Conservation (phyloP, 1,140 invertebrate species). For the Drosophila sechellia region DNA sequence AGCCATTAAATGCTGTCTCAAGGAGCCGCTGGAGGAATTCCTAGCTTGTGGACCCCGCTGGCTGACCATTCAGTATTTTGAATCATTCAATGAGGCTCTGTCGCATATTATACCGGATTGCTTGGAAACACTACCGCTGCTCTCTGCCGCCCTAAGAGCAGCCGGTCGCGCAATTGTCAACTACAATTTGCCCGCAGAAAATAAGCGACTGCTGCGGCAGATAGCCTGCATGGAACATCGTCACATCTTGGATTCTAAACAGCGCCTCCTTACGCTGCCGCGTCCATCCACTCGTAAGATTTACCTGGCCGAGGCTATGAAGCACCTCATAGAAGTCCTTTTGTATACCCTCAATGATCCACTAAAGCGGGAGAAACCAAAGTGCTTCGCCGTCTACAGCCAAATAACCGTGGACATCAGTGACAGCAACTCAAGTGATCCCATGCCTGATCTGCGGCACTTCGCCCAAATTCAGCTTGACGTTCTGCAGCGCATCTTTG, state of each 20-base stretch:
- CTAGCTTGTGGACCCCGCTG: slow-evolving; percentile 41
- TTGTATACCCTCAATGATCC: not conserved
- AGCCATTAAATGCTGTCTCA: slow-evolving; percentile 25
- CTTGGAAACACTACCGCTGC: not conserved
- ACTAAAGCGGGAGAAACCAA: slow-evolving; percentile 1
- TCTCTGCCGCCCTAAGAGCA: slow-evolving; percentile 9
- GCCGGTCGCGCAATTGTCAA: slow-evolving; percentile 17
- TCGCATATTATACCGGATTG: not conserved
- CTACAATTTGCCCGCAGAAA: not conserved
- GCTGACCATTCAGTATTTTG: slow-evolving; percentile 37
- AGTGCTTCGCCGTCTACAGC: slow-evolving; percentile 15
- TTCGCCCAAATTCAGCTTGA: slow-evolving; percentile 38
- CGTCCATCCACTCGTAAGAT: not conserved
- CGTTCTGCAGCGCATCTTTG: slow-evolving; percentile 53
- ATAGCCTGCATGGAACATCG: slow-evolving; percentile 34
- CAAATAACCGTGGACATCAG: slow-evolving; percentile 1
- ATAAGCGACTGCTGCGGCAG: not conserved
- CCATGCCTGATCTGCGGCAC: not conserved
- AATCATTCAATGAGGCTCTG: slow-evolving; percentile 25
- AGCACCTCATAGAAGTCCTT: slow-evolving; percentile 11
- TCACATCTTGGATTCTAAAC: slow-evolving; percentile 12
- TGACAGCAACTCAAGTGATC: slow-evolving; percentile 6
- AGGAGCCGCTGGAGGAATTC: slow-evolving; percentile 33
- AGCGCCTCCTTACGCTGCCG: not conserved
- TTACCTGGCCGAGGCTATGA: slow-evolving; percentile 37